Evolutionary conservation across 92 coral and sea anemone species (phyloP).

Genomic region (Siderastrea siderea): DNA sequence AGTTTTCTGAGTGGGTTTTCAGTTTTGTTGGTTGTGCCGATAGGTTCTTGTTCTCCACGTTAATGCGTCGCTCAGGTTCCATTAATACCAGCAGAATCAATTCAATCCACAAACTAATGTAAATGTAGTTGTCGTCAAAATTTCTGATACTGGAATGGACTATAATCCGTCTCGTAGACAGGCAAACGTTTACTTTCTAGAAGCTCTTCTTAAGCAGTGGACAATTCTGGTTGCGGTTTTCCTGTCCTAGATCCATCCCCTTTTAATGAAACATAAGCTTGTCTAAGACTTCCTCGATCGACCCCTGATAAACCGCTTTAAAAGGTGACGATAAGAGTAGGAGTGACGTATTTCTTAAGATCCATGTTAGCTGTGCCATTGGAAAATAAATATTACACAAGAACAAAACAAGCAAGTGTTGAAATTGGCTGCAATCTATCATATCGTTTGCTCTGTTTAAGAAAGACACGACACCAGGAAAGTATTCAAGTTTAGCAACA

Average conservation of each 20-base stretch:
- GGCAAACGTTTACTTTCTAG: neutral
- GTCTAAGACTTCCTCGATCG: too few species aligned
- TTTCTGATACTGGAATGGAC: neutral
- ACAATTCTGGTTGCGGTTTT: neutral
- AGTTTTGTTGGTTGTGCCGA: neutral
- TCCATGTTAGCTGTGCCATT: too few species aligned
- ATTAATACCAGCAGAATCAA: neutral
- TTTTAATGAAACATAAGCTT: too few species aligned
- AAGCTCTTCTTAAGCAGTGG: neutral
- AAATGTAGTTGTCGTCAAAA: neutral
- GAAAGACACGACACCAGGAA: too few species aligned
- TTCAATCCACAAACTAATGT: neutral
- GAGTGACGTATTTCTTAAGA: too few species aligned
- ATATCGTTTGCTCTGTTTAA: too few species aligned
- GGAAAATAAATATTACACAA: too few species aligned
- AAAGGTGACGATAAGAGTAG: too few species aligned
- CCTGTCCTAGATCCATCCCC: neutral
- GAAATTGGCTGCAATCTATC: too few species aligned
- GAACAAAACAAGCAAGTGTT: too few species aligned
- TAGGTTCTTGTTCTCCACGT: neutral
- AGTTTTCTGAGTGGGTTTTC: neutral
- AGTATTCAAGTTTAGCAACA: too few species aligned
- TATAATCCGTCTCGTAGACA: neutral
- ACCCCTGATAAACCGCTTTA: too few species aligned
- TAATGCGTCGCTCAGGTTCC: neutral